Base-by-base conservation (phyloP, 2,113 vertebrate species). In the Hyperopisus bebe region DNA sequence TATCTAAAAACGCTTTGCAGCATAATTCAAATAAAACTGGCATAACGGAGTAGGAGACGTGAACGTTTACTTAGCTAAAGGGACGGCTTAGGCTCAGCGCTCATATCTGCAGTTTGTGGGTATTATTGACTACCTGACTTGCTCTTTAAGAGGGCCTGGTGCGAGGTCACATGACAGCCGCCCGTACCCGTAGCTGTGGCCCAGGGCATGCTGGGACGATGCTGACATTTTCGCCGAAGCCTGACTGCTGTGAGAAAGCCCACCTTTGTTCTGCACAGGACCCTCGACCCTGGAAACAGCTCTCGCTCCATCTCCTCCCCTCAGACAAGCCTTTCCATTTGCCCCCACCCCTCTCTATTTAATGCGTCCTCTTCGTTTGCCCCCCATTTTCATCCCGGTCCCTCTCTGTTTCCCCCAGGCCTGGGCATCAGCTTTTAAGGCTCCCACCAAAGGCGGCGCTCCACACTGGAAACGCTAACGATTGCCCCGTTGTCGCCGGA, bases 191-290 rank as follows among this genome's bases (percentile, higher is more conserved):
- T 80, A 19, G 35, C 74, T 80, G 35, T 11, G 13, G 74, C 31
- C 74, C 35, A 42, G 95, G 95, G 95, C 95, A 93, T 95, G 94
- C 90, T 80, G 94, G 87, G 93, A 95, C 94, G 5, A 95, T 93
- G 93, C 96, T 94, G 94, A 94, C 94, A 96, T 97, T 96, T 96
- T 96, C 96, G 96, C 96, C 95, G 95, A 94, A 95, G 92, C 95
- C 96, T 96, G 95, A 96, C 96, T 94, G 94, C 93, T 94, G 93
- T 96, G 83, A 95, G 96, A 96, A 95, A 95, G 94, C 92, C 94
- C 97, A 94, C 96, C 95, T 96, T 96, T 96, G 96, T 96, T 96
- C 95, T 94, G 92, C 93, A 94, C 6, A 70, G 83, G 58, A 42
- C 83, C 42, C 51, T 89, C 13, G 3, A n/a, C 62, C 62, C 24